phyloP scores from a whole-genome alignment of 2,888 invertebrate genomes.

The Pandemis cinnamomeana region DNA sequence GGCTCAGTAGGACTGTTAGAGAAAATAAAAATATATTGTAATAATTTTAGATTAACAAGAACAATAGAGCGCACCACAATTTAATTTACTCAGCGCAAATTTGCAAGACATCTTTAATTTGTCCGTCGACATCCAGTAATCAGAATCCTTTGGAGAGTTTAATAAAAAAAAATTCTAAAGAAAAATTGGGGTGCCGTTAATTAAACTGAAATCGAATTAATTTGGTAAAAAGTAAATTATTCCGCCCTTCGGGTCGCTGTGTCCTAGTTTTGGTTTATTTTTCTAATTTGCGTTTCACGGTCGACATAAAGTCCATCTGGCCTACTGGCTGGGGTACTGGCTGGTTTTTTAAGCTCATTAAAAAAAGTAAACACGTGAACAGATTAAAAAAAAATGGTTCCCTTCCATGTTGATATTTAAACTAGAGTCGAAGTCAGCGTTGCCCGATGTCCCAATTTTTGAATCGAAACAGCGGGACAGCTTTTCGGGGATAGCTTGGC shows the following conservation, averaged over 20 bases:
- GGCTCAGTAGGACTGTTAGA: no score
- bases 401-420: no score
- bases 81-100: slow-evolving; percentile 40
- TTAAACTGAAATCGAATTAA: slow-evolving; percentile 82
- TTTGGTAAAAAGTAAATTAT: slow-evolving; percentile 70
- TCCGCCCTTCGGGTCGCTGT: slow-evolving; percentile 55
- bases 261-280: slow-evolving; percentile 33
- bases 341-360: background rate
- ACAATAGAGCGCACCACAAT: slow-evolving; percentile 37
- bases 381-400: no score
- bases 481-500: no score
- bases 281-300: background rate
- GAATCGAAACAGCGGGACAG: no score
- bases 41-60: slow-evolving; percentile 39
- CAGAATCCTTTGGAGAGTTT: slow-evolving; percentile 75
- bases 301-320: background rate
- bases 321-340: no score
- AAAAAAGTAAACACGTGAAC: no score
- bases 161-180: slow-evolving; percentile 61
- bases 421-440: no score
- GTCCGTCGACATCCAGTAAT: slow-evolving; percentile 59
- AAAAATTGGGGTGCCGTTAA: slow-evolving; percentile 78
- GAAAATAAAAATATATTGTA: background rate
- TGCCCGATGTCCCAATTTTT: no score
- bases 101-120: slow-evolving; percentile 42